phyloP scores from a whole-genome alignment of 2,113 vertebrate genomes.

The Panthera tigris region DNA sequence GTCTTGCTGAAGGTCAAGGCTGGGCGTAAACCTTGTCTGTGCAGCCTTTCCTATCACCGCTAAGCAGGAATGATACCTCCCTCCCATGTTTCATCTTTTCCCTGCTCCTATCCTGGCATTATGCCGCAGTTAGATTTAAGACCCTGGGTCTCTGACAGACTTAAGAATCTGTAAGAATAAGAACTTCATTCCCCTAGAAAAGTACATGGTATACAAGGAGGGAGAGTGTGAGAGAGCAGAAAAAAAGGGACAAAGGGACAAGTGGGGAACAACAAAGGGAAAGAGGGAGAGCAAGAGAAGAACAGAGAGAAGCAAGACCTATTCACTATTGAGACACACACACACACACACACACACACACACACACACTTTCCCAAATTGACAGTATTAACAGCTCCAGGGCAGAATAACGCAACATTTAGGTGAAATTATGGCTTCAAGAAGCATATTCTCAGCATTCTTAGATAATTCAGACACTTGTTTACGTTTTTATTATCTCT shows the following conservation, averaged over 20 bases:
- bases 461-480: background rate
- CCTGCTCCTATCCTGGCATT: background rate
- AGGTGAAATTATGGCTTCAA: background rate
- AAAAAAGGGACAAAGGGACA: background rate
- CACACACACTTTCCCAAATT: background rate
- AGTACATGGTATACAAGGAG: background rate
- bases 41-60: background rate
- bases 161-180: background rate
- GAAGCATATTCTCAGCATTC: background rate
- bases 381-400: too few species aligned
- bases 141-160: background rate
- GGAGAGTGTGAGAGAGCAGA: background rate
- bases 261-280: background rate
- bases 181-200: background rate
- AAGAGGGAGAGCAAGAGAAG: accelerated
- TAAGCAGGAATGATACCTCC: too few species aligned
- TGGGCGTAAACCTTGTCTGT: background rate
- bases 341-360: background rate
- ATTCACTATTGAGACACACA: background rate
- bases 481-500: background rate
- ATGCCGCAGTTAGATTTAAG: background rate
- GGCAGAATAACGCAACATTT: background rate
- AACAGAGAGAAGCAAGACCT: accelerated
- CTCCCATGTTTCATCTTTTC: background rate
- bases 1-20: constrained; percentile 43